phyloP scores from a whole-genome alignment of 2,797 vertebrate species.

The Tragopan temminckii region DNA sequence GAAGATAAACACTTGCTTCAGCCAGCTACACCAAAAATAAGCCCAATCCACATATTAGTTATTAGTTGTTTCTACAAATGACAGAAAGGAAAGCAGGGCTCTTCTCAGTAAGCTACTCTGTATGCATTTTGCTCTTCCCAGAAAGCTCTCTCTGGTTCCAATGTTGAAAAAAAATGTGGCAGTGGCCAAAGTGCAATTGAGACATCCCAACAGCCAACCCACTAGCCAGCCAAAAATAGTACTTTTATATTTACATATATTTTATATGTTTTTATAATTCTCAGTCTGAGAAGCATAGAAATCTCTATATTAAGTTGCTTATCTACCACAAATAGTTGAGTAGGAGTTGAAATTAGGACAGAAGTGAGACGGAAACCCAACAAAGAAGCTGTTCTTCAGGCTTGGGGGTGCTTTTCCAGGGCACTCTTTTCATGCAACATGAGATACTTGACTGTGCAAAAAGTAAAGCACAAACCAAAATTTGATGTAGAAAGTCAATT shows the following conservation, averaged over 20 bases:
- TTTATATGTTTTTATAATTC: not conserved
- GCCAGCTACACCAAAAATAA: conserved; percentile 19
- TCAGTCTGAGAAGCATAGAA: not conserved
- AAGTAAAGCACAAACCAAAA: not conserved
- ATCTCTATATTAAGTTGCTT: not conserved
- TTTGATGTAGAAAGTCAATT: not conserved
- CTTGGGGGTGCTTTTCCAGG: not conserved
- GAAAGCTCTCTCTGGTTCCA: not conserved
- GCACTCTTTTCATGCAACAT: not conserved
- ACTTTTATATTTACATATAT: not conserved
- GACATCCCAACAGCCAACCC: not conserved
- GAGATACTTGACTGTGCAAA: not conserved
- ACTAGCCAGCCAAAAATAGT: not conserved
- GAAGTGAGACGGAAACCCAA: not conserved
- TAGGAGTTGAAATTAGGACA: not conserved
- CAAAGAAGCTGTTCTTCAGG: not conserved
- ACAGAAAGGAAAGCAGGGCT: not conserved
- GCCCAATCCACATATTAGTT: not conserved
- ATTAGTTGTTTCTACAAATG: not conserved
- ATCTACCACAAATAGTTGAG: not conserved
- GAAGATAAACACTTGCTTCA: conserved; percentile 49
- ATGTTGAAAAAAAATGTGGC: not conserved
- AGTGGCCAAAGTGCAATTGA: not conserved
- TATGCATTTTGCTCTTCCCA: not conserved
- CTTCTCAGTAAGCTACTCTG: not conserved